These are phyloP conservation scores for Apus apus DNA, from an alignment of 2,113 vertebrate genomes.

Conservation along the genomic window DNA sequence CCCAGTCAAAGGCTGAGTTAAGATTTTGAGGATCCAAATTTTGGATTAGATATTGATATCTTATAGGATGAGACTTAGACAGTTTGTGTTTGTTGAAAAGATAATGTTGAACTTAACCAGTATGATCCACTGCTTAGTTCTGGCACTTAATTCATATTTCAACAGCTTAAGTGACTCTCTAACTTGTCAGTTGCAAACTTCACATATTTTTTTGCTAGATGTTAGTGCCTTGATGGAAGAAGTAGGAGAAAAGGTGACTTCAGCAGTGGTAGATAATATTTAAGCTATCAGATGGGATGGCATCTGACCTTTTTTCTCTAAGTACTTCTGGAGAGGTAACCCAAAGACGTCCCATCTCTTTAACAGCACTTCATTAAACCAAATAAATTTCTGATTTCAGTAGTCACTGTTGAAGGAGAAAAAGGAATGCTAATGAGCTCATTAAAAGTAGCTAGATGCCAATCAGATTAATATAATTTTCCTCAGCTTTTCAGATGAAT, in stretches of 20 bases:
- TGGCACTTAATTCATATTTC: neutral
- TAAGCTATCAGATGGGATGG: neutral
- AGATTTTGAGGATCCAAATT: neutral
- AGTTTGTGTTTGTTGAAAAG: neutral
- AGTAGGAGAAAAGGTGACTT: neutral
- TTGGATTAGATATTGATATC: neutral
- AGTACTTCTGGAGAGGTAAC: neutral
- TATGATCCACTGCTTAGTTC: neutral
- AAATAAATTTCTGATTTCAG: neutral
- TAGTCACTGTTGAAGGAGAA: neutral
- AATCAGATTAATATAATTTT: neutral
- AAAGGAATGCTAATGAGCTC: neutral
- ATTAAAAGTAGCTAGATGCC: neutral
- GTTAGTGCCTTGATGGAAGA: neutral
- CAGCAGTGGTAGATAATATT: neutral
- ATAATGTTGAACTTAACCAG: neutral
- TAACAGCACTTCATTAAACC: neutral
- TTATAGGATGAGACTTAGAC: neutral
- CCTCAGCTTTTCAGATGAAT: neutral
- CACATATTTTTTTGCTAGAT: neutral
- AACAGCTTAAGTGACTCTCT: neutral
- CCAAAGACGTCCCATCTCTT: neutral
- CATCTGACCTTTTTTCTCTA: neutral
- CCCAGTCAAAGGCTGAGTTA: neutral
- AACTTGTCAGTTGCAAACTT: neutral